These are phyloP conservation scores for Eupeodes latifasciatus DNA, from an alignment of 2,888 invertebrate genomes.

Conservation along the genomic window DNA sequence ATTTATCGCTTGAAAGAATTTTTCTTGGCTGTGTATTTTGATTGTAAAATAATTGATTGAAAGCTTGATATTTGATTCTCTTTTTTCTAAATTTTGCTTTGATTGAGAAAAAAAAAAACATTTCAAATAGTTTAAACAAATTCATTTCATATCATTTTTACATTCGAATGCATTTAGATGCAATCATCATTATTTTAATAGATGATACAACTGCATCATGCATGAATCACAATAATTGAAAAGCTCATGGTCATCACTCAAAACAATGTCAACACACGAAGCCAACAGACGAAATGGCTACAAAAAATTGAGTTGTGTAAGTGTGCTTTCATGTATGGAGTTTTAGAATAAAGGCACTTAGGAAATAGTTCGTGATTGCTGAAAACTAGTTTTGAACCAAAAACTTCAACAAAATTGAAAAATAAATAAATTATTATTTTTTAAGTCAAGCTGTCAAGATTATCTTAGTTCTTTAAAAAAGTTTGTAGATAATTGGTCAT, in stretches of 20 bases:
- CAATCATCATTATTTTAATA: slow-evolving; percentile 26
- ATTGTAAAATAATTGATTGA: slow-evolving; percentile 44
- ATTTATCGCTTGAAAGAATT: slow-evolving; percentile 59
- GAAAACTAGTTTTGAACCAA: no score
- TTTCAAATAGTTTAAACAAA: slow-evolving; percentile 36
- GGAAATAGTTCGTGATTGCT: no score
- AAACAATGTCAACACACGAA: not conserved
- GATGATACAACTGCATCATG: not conserved
- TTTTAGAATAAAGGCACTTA: no score
- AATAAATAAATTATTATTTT: no score
- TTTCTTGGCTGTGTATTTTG: not conserved
- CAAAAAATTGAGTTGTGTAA: not conserved
- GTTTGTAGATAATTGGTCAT: no score
- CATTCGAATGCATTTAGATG: slow-evolving; percentile 54
- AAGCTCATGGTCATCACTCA: slow-evolving; percentile 3
- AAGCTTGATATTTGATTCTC: slow-evolving; percentile 13
- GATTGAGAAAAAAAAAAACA: not conserved
- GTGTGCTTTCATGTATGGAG: no score
- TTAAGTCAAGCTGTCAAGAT: no score
- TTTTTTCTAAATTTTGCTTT: slow-evolving; percentile 12
- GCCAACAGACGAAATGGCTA: not conserved
- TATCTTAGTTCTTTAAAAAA: no score
- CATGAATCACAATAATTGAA: slow-evolving; percentile 39
- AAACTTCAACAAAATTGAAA: no score
- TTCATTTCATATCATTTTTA: slow-evolving; percentile 13